Evolutionary conservation across 1,140 invertebrate genomes (phyloP).

Genomic region (Drosophila aff.): DNA sequence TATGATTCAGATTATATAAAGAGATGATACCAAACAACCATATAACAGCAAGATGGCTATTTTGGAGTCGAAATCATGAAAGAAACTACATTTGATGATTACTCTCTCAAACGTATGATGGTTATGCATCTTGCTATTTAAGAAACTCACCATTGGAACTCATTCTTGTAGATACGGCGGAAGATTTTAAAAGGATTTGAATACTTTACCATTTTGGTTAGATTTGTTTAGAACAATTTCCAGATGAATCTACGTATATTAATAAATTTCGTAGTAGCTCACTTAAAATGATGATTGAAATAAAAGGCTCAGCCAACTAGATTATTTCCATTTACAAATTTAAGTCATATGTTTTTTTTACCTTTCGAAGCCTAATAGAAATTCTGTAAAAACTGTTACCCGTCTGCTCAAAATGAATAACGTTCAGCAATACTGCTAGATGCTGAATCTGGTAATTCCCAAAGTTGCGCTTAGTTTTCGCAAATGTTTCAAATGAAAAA

Average conservation of each 20-base stretch:
- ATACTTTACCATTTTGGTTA: slow-evolving; percentile 72
- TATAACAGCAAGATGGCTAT: too few species aligned
- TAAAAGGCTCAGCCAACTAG: neutral
- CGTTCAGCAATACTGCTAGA: neutral
- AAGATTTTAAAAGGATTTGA: slow-evolving; percentile 71
- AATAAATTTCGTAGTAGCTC: slow-evolving; percentile 3
- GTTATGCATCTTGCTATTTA: neutral
- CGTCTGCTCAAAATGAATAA: neutral
- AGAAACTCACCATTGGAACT: slow-evolving; percentile 86
- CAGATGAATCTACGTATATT: slow-evolving; percentile 6
- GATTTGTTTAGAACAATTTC: neutral
- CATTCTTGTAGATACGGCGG: slow-evolving; percentile 86
- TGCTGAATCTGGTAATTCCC: neutral
- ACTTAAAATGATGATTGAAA: slow-evolving; percentile 8
- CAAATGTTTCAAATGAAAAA: slow-evolving; percentile 35
- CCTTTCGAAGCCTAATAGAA: neutral
- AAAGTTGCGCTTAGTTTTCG: slow-evolving; percentile 12
- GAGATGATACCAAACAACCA: neutral
- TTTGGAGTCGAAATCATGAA: too few species aligned
- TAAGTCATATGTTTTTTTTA: neutral
- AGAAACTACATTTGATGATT: neutral
- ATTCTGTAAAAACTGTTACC: neutral
- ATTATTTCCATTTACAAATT: too few species aligned
- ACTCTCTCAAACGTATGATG: too few species aligned
- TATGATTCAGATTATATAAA: slow-evolving; percentile 51